These are phyloP conservation scores for Himantopus leucocephalus DNA, from an alignment of 2,113 vertebrate species.

Conservation along the genomic window DNA sequence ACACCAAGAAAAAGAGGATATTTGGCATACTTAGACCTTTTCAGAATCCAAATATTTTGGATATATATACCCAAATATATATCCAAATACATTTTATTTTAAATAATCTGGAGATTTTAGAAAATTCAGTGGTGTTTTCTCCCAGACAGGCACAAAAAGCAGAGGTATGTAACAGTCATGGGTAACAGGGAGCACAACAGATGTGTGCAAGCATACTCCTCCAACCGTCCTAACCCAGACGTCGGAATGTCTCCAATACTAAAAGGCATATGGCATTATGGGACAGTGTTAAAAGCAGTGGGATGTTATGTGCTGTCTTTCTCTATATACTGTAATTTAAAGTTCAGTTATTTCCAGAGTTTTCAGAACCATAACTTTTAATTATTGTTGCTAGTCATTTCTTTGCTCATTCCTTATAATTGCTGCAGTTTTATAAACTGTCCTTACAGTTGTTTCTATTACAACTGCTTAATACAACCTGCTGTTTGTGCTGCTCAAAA, in stretches of 20 bases:
- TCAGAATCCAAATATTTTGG: neutral
- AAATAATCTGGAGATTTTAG: neutral
- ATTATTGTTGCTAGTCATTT: neutral
- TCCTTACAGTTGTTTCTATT: neutral
- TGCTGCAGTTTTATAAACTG: neutral
- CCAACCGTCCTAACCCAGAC: neutral
- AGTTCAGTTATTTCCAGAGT: neutral
- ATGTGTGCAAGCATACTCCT: neutral
- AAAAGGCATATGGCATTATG: neutral
- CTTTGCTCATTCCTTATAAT: neutral
- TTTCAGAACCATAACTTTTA: neutral
- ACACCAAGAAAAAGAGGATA: neutral
- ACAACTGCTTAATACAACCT: neutral
- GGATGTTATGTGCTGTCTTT: neutral
- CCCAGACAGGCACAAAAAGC: neutral
- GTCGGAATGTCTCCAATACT: neutral
- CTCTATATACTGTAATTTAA: neutral
- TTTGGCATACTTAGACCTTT: neutral
- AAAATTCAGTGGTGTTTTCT: neutral
- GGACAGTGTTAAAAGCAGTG: neutral
- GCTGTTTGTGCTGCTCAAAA: neutral
- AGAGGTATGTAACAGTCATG: neutral
- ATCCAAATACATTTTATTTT: neutral
- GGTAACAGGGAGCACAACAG: neutral
- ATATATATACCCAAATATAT: neutral